Evolutionary conservation across 2,113 vertebrate genomes (phyloP).

Genomic region (Fregata magnificens): DNA sequence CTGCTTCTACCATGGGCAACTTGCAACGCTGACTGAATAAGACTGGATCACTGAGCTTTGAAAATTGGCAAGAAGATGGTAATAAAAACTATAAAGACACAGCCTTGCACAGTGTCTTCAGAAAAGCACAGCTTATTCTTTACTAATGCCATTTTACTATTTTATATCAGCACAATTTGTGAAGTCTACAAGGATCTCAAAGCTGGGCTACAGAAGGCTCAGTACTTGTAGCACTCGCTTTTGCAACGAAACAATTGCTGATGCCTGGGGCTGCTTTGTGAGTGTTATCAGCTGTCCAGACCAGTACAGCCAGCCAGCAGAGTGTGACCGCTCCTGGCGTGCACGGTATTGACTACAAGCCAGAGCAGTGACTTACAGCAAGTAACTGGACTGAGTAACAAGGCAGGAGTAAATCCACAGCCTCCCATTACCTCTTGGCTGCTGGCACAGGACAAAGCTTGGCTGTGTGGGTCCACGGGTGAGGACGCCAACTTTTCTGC

Average conservation of each 20-base stretch:
- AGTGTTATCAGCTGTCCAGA: not conserved
- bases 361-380: not conserved
- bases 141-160: not conserved
- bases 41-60: not conserved
- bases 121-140: not conserved
- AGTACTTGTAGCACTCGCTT: not conserved
- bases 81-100: not conserved
- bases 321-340: not conserved
- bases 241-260: not conserved
- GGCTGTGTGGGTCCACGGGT: not conserved
- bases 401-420: not conserved
- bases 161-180: not conserved
- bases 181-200: not conserved
- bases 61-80: not conserved
- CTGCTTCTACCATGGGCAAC: not conserved
- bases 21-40: not conserved
- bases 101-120: not conserved
- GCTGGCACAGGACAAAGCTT: not conserved
- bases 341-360: not conserved
- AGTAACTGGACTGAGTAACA: not conserved
- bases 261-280: not conserved
- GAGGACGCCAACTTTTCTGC: not conserved
- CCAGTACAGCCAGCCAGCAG: not conserved
- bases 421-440: not conserved
- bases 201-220: not conserved